phyloP scores from a whole-genome alignment of 2,113 vertebrate genomes.

The Pavo muticus region DNA sequence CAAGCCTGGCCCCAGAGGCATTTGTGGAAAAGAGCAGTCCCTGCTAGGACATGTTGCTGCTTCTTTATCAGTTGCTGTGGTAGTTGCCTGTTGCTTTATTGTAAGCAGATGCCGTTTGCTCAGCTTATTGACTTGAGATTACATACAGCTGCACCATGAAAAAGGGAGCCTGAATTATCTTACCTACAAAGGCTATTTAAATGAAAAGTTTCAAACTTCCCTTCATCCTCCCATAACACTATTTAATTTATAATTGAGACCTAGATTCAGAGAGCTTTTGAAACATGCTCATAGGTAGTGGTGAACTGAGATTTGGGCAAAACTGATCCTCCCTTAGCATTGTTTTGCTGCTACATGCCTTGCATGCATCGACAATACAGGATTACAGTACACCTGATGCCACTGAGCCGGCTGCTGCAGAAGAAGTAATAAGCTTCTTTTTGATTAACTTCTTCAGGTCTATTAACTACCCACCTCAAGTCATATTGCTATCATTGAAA shows the following conservation, averaged over 20 bases:
- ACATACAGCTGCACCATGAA: not conserved
- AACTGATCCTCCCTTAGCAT: not conserved
- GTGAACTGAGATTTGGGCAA: not conserved
- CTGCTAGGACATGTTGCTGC: conserved; percentile 44
- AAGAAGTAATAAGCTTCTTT: not conserved
- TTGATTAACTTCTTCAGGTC: conserved; percentile 17
- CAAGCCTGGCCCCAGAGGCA: not conserved
- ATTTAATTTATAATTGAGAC: not conserved
- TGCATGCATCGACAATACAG: not conserved
- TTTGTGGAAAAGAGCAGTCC: conserved; percentile 23
- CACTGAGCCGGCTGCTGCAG: not conserved
- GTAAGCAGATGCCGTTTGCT: conserved; percentile 18
- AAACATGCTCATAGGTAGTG: not conserved
- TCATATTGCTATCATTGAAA: not conserved
- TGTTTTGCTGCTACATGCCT: not conserved
- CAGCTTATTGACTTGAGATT: conserved; percentile 59
- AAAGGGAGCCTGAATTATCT: not conserved
- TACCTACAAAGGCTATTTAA: conserved; percentile 39
- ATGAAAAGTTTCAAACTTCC: conserved; percentile 18
- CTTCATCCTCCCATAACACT: not conserved
- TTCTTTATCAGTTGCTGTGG: conserved; percentile 42
- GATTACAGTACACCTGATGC: not conserved
- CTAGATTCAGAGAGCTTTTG: conserved; percentile 16
- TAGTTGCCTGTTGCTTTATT: conserved; percentile 29
- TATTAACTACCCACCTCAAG: not conserved